phyloP scores from a whole-genome alignment of 2,113 vertebrate species.

The Neolamprologus caudopunctatus region DNA sequence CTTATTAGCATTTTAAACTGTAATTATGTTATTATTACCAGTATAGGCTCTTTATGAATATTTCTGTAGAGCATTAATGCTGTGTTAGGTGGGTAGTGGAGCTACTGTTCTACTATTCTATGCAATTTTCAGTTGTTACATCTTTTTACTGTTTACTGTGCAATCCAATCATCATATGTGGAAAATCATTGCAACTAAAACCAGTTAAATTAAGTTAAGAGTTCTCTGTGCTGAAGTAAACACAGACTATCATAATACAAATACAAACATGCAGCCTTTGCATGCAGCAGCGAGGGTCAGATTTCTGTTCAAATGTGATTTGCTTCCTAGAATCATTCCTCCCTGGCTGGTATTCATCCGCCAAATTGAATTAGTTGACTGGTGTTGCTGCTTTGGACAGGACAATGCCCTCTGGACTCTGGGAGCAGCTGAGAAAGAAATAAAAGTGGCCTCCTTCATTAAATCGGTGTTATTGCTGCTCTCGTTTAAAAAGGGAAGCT shows the following conservation, averaged over 20 bases:
- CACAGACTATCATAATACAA: neutral
- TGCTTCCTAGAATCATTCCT: neutral
- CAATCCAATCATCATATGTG: neutral
- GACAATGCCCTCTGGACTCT: constrained; percentile 14
- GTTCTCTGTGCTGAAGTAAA: neutral
- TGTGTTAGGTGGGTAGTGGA: neutral
- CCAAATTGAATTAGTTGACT: constrained; percentile 30
- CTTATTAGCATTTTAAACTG: neutral
- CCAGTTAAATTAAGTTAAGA: neutral
- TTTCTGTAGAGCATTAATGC: neutral
- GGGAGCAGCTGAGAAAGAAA: constrained; percentile 27
- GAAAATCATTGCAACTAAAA: neutral
- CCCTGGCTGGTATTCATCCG: constrained; percentile 13
- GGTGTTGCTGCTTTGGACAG: constrained; percentile 14
- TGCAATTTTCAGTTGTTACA: neutral
- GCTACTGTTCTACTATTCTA: neutral
- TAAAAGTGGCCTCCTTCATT: constrained; percentile 10
- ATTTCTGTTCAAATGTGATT: constrained; percentile 27
- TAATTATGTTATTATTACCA: neutral
- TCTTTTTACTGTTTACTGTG: neutral
- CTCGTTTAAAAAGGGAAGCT: neutral
- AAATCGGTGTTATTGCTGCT: neutral
- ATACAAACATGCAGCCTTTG: neutral
- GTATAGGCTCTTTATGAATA: neutral
- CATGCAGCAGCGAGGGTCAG: neutral